Evolutionary conservation across 30 jellyfish, hydroid and myxozoan species (phyloP).

Genomic region (Pelagia noctiluca): DNA sequence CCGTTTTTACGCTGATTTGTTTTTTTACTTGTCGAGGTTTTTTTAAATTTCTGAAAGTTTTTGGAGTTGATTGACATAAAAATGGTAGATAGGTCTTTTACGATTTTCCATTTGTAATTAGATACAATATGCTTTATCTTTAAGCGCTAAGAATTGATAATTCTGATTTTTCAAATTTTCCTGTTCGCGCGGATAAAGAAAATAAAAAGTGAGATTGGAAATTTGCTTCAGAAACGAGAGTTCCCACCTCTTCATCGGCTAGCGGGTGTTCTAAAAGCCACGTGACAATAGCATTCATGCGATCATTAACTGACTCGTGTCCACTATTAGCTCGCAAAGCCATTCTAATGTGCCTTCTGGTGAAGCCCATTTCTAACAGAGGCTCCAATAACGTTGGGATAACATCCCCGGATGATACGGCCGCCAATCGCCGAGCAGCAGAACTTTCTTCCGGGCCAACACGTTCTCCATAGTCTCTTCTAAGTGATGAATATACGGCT

Average conservation of each 20-base stretch:
- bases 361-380: constrained; percentile 82
- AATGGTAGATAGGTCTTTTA: too few relatives aligned
- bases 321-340: constrained; percentile 70
- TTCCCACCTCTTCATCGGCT: constrained; percentile 72
- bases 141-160: too few relatives aligned
- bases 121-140: too few relatives aligned
- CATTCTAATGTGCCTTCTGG: constrained; percentile 65
- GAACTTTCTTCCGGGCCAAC: not conserved
- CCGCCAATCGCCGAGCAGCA: not conserved
- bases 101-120: too few relatives aligned
- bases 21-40: too few relatives aligned
- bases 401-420: not conserved
- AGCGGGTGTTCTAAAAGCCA: constrained; percentile 90
- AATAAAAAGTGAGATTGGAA: not conserved
- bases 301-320: not conserved
- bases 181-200: too few relatives aligned
- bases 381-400: constrained; percentile 38
- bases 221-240: not conserved
- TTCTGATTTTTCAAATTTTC: too few relatives aligned
- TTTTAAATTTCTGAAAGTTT: too few relatives aligned
- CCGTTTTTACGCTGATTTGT: too few relatives aligned
- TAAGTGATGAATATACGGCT: too few relatives aligned
- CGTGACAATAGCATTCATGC: constrained; percentile 65
- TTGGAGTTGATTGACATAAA: too few relatives aligned
- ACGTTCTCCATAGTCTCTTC: constrained; percentile 7